phyloP scores from a whole-genome alignment of 2,113 vertebrate species.

The Semicossyphus pulcher region DNA sequence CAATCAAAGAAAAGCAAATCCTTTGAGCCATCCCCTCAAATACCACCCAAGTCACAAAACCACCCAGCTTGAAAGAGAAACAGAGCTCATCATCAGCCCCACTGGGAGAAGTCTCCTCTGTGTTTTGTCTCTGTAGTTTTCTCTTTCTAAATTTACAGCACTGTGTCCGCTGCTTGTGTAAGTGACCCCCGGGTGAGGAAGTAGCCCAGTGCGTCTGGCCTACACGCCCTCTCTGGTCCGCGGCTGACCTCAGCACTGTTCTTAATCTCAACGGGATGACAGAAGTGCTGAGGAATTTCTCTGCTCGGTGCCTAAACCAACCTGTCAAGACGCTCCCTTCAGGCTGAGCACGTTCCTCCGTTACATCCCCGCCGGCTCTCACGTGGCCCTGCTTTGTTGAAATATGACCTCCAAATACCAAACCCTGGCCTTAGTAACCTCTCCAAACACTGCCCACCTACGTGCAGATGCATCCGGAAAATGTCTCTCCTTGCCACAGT shows the following conservation, averaged over 20 bases:
- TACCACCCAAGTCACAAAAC: constrained; percentile 72
- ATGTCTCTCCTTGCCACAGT: constrained; percentile 46
- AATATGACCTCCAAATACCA: constrained; percentile 71
- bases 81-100: constrained; percentile 43
- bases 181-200: constrained; percentile 44
- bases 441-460: constrained; percentile 57
- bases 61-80: constrained; percentile 67
- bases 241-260: constrained; percentile 62
- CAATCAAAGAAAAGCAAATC: constrained; percentile 59
- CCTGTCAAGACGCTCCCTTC: constrained; percentile 40
- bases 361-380: constrained; percentile 34
- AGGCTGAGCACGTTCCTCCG: constrained; percentile 42
- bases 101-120: constrained; percentile 20
- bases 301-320: constrained; percentile 75
- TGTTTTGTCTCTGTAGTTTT: constrained; percentile 47
- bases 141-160: constrained; percentile 25
- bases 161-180: constrained; percentile 54
- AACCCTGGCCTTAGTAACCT: constrained; percentile 51
- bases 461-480: constrained; percentile 64
- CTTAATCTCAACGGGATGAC: constrained; percentile 68
- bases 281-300: constrained; percentile 82
- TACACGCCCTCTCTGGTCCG: constrained; percentile 13
- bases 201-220: constrained; percentile 39
- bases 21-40: constrained; percentile 42
- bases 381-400: constrained; percentile 60